Percentiles rank a stretch among this genome's conserved stretches.
Evolutionary conservation across 2,888 invertebrate genomes (phyloP).

Genomic region (Papilio demoleus): DNA sequence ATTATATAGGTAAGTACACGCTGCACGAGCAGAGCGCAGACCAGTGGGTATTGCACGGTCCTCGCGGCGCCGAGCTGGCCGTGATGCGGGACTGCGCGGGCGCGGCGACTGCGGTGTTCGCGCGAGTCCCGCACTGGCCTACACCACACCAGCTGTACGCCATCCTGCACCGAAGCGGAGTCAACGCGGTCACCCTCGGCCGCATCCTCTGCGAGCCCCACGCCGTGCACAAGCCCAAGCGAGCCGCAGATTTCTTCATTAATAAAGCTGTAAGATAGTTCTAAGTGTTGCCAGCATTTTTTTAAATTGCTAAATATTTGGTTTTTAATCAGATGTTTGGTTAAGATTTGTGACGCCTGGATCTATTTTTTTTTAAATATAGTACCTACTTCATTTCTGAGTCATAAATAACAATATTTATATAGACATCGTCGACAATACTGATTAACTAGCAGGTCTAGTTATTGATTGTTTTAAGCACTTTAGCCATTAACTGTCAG

Average conservation of each 20-base stretch:
- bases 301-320: not conserved
- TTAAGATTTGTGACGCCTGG: too few relatives aligned
- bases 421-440: too few relatives aligned
- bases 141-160: constrained; percentile 52
- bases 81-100: constrained; percentile 54
- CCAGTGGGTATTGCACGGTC: constrained; percentile 55
- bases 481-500: not conserved
- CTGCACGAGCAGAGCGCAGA: constrained; percentile 52
- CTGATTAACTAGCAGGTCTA: too few relatives aligned
- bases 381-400: too few relatives aligned
- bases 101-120: constrained; percentile 53
- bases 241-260: constrained; percentile 30
- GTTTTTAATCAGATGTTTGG: too few relatives aligned
- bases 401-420: too few relatives aligned
- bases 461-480: not conserved
- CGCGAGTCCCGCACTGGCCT: constrained; percentile 58
- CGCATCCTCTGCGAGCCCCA: constrained; percentile 49
- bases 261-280: constrained; percentile 18
- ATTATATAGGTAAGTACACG: constrained; percentile 47
- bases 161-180: constrained; percentile 54
- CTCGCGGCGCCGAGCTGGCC: constrained; percentile 54
- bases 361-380: too few relatives aligned
- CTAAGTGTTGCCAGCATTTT: not conserved
- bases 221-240: constrained; percentile 26
- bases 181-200: constrained; percentile 48